Conservation (phyloP, 2,113 vertebrate species). For the Myxocyprinus asiaticus region DNA sequence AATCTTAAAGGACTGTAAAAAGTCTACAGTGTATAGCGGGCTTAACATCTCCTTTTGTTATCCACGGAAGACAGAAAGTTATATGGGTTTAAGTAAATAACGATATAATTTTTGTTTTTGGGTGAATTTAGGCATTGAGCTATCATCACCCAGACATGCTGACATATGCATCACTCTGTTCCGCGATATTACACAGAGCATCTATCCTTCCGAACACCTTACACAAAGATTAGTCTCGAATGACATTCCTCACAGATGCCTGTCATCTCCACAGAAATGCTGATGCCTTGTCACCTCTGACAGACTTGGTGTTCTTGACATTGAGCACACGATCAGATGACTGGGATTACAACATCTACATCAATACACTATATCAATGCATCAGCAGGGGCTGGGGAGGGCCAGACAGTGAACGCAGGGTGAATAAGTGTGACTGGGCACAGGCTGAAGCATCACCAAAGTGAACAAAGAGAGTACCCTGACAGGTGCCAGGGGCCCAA, state of each 20-base stretch:
- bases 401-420: neutral
- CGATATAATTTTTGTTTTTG: too few relatives aligned
- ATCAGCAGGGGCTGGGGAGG: neutral
- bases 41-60: too few relatives aligned
- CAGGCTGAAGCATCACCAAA: slow-evolving; percentile 12
- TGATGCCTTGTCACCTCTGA: slow-evolving; percentile 4
- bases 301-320: neutral
- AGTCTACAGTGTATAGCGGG: too few relatives aligned
- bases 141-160: neutral
- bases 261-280: neutral
- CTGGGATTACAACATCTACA: slow-evolving; percentile 8
- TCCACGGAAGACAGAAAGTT: too few relatives aligned
- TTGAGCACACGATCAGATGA: slow-evolving; percentile 30
- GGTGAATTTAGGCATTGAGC: neutral
- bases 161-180: slow-evolving; percentile 1
- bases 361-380: neutral
- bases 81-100: too few relatives aligned
- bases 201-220: neutral
- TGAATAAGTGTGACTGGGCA: slow-evolving; percentile 32
- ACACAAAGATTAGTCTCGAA: too few relatives aligned
- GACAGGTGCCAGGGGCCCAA: slow-evolving; percentile 49
- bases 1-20: too few relatives aligned
- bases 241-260: slow-evolving; percentile 6
- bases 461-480: slow-evolving; percentile 15
- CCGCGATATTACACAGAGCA: neutral